Evolutionary conservation across 2,797 vertebrate species (phyloP), one percentile per base, ranked within the genome.

Genomic region (Pseudocheirus occidentalis): DNA sequence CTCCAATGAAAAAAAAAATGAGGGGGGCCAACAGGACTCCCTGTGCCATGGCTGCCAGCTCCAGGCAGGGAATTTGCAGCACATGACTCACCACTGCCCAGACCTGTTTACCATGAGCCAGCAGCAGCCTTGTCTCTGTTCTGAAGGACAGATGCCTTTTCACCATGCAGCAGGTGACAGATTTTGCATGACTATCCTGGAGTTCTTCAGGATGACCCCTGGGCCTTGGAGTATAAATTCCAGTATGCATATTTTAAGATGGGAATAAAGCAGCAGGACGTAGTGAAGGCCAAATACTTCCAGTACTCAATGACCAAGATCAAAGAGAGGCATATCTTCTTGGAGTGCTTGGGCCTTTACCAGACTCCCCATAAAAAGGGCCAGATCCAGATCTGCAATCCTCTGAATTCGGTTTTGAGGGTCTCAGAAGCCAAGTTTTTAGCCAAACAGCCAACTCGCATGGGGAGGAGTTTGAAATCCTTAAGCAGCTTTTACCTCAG

Each of bases 221-320:
- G 0, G 29, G 96, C 97, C 7, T 97, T 99, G 95, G 99, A 99
- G 91, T 99, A 99, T 97, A 99, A 99, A 96, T 99, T 99, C 98
- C 99, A 99, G 99, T 99, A 99, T 4, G 99, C 98, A 0, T 99
- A 99, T 98, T 99, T 99, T 97, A 98, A 99, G 97, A 99, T 99
- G 99, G 99, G 99, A 0, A 91, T 99, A 66, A 99, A 95, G 95
- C 99, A 99, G 52, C 94, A 95, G 0, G 99, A 99, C 90, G 99
- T 99, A 97, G 98, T 99, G 95, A 99, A 98, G 96, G 98, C 98
- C 24, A 98, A 97, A 40, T 97, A 99, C 13, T 99, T 99, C 96
- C 98, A 97, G 66, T 98, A 97, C 95, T 92, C 99, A 1, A 95
- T 99, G 55, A 97, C 98, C 0, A 99, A 99, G 97, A 98, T 99